Evolutionary conservation across 2,113 vertebrate species (phyloP).

Genomic region (Hippocampus comes): DNA sequence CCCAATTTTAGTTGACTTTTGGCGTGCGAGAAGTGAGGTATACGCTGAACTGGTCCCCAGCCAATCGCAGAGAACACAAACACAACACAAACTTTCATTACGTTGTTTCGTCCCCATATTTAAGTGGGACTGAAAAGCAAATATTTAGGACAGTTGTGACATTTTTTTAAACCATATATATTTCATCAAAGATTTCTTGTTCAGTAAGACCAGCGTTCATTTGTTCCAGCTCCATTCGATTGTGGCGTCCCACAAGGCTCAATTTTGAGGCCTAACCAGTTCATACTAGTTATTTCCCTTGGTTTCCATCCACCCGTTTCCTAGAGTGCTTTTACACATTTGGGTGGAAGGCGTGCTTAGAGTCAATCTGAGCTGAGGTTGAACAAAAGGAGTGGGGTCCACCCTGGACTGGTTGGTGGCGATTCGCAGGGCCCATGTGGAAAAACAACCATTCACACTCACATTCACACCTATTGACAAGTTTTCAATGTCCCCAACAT

Average conservation of each 20-base stretch:
- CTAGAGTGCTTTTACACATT: background rate
- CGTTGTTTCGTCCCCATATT: background rate
- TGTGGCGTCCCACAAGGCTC: background rate
- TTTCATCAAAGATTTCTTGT: too few species aligned
- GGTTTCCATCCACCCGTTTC: background rate
- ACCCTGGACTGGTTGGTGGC: background rate
- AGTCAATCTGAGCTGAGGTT: background rate
- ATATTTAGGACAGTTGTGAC: background rate
- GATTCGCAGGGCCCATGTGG: background rate
- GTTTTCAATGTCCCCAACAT: background rate
- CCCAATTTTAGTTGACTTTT: background rate
- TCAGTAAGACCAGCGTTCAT: too few species aligned
- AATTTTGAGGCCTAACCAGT: background rate
- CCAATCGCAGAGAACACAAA: background rate
- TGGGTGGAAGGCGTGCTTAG: background rate
- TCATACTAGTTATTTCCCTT: background rate
- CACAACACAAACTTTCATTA: background rate
- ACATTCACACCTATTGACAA: background rate
- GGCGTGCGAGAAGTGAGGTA: background rate
- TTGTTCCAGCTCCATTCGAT: background rate
- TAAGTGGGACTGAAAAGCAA: background rate
- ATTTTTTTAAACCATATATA: background rate
- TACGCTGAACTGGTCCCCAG: too few species aligned
- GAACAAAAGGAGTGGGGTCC: background rate
- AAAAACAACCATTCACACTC: background rate